Percentiles rank a stretch among this genome's conserved stretches.
These are phyloP conservation scores for Cephus cinctus DNA, from an alignment of 1,140 invertebrate species.

Conservation along the genomic window DNA sequence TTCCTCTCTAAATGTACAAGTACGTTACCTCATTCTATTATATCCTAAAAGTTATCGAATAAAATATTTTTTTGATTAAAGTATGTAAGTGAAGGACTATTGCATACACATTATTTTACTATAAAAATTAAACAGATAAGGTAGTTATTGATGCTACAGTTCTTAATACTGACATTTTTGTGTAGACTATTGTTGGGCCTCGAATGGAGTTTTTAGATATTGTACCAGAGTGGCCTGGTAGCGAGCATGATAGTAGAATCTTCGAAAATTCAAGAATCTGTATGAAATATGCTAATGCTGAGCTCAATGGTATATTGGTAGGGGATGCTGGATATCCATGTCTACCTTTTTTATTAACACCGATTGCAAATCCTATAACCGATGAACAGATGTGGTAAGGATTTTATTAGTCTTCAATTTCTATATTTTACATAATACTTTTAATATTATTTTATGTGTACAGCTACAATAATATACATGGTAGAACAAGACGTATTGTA, in stretches of 20 bases:
- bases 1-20: too few relatives aligned
- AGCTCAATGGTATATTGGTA: background rate
- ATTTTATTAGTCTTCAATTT: too few relatives aligned
- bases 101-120: slow-evolving; percentile 2
- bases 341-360: background rate
- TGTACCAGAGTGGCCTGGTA: too few relatives aligned
- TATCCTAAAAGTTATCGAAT: too few relatives aligned
- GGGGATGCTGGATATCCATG: background rate
- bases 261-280: background rate
- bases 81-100: background rate
- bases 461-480: slow-evolving; percentile 18
- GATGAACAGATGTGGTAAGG: background rate
- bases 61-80: too few relatives aligned
- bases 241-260: background rate
- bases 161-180: background rate
- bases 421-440: background rate
- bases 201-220: background rate
- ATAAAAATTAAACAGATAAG: background rate
- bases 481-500: slow-evolving; percentile 43
- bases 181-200: too few relatives aligned
- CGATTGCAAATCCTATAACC: background rate
- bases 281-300: background rate
- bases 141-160: background rate
- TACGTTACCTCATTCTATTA: too few relatives aligned
- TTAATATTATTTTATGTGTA: background rate